Base-by-base conservation (phyloP, 2,797 vertebrate genomes). In the Protonibea diacanthus region DNA sequence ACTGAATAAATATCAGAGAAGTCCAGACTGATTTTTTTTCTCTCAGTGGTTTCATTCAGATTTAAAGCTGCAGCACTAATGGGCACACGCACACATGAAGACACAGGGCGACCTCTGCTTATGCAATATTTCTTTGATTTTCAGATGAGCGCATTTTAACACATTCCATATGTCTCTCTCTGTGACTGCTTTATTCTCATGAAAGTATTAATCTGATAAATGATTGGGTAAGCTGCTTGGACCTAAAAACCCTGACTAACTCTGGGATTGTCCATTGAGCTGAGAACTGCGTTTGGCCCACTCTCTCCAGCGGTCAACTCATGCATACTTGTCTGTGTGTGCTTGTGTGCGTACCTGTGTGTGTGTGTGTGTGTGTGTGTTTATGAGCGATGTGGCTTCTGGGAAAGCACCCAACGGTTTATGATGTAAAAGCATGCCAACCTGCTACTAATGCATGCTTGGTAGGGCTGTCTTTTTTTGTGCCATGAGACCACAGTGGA, bases 121-220 rank as follows among this genome's bases (percentile, higher is more conserved):
- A 90, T 83, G 90, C 40, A 91, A 92, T 85, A 76, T 89, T 89
- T 86, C 84, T 87, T 87, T 84, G 78, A 85, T 86, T 88, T 89
- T 87, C 77, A 75, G 76, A 88, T 71, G 70, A 81, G 84, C 74
- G 67, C 89, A 88, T 84, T 90, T 91, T 85, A 90, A 92, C 92
- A 91, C 83, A 57, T 92, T 90, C 83, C 90, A 87, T 91, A 93
- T 91, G 88, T 85, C 76, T 84, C 82, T 88, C 75, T 86, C 86
- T 92, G 85, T 94, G 89, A 93, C 84, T 89, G 89, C 74, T 93
- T 94, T 86, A 91, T 90, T 93, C 91, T 93, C 91, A 84, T 92
- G 73, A 92, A 93, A 92, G 86, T 88, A 93, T 90, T 93, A 95
- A 94, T 95, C 92, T 95, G 91, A 93, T 93, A 94, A 93, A 91